phyloP scores from a whole-genome alignment of 2,888 invertebrate species.

The Blera fallax region DNA sequence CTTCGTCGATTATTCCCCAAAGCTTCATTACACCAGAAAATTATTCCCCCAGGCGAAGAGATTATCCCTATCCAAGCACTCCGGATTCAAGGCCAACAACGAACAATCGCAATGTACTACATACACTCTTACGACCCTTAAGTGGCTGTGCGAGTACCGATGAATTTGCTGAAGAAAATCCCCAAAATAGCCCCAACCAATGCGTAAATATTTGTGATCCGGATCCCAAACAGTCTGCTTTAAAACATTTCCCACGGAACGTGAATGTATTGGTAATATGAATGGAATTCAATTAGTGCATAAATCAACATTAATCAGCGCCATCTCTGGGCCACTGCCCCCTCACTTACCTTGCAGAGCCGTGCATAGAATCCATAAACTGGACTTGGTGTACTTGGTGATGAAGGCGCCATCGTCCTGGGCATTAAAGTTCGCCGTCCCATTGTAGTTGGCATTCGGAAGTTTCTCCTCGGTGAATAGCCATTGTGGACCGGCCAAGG shows the following conservation, averaged over 20 bases:
- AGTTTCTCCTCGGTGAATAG: constrained; percentile 93
- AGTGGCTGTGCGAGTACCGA: constrained; percentile 1
- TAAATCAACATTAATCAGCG: constrained; percentile 69
- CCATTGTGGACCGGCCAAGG: constrained; percentile 87
- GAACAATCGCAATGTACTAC: constrained; percentile 16
- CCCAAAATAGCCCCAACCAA: not conserved
- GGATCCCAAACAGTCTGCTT: not conserved
- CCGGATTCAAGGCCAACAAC: not conserved
- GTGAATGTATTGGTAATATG: not conserved
- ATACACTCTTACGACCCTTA: constrained; percentile 10
- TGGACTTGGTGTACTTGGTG: constrained; percentile 81
- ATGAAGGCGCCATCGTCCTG: constrained; percentile 81
- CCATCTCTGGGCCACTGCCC: constrained; percentile 28
- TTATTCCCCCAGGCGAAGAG: constrained; percentile 54
- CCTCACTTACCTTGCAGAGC: constrained; percentile 79
- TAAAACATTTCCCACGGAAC: constrained; percentile 1
- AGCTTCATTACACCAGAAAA: constrained; percentile 64
- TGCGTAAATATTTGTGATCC: not conserved
- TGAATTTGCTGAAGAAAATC: not conserved
- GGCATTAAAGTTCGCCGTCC: constrained; percentile 83
- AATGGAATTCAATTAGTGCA: constrained; percentile 71
- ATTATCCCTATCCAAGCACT: constrained; percentile 31
- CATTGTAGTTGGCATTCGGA: constrained; percentile 89
- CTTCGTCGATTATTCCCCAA: constrained; percentile 54
- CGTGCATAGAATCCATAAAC: constrained; percentile 81